Evolutionary conservation across 1,140 invertebrate species (phyloP).

Genomic region (Choristoneura fumiferana): DNA sequence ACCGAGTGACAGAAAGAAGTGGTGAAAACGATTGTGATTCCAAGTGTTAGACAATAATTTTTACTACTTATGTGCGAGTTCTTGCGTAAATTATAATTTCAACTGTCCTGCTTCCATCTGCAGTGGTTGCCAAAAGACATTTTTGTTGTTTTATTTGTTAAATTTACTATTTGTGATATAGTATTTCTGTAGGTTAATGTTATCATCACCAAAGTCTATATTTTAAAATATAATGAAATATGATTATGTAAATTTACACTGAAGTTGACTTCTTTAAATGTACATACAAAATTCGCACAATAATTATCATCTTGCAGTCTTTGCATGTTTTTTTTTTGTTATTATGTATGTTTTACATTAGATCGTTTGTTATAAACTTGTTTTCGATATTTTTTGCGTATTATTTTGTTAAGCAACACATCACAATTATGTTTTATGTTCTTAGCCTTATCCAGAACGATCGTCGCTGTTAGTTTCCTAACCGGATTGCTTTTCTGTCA

Average conservation of each 20-base stretch:
- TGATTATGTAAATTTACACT: neutral
- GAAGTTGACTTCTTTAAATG: neutral
- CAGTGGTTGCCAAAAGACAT: constrained; percentile 56
- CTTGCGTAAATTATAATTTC: constrained; percentile 19
- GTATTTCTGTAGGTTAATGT: constrained; percentile 59
- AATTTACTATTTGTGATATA: constrained; percentile 62
- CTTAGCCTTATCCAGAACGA: too few species aligned
- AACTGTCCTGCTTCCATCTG: constrained; percentile 23
- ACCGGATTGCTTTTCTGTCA: too few species aligned
- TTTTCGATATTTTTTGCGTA: constrained; percentile 9
- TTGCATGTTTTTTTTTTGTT: constrained; percentile 8
- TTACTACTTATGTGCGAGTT: too few species aligned
- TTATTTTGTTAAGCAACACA: constrained; percentile 3
- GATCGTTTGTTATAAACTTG: constrained; percentile 15
- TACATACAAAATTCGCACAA: constrained; percentile 13
- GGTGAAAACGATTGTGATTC: too few species aligned
- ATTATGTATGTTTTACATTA: neutral
- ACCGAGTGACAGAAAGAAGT: too few species aligned
- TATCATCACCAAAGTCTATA: constrained; percentile 63
- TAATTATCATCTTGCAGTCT: neutral
- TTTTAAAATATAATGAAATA: constrained; percentile 17
- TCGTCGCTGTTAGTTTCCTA: too few species aligned
- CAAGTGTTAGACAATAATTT: too few species aligned
- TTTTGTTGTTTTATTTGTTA: constrained; percentile 59
- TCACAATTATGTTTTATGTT: constrained; percentile 3